Evolutionary conservation across 30 jellyfish, hydroid and myxozoan species (phyloP).

Genomic region (Aurelia sp.): DNA sequence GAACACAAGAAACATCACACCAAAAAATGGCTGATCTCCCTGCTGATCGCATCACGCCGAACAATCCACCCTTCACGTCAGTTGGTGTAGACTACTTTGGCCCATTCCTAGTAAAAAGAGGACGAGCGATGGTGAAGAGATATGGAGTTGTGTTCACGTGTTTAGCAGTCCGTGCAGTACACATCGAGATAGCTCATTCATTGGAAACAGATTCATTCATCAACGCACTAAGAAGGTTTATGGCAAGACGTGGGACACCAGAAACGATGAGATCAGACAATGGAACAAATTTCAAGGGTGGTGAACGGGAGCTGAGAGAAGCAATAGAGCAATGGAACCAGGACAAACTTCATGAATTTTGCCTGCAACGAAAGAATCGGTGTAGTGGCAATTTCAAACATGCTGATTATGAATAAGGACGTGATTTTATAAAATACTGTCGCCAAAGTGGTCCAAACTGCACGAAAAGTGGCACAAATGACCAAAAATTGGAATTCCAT

Average conservation of each 20-base stretch:
- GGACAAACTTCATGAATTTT: slow-evolving; percentile 4
- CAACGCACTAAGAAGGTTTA: slow-evolving; percentile 49
- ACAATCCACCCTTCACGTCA: slow-evolving; percentile 43
- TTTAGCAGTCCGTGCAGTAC: slow-evolving; percentile 52
- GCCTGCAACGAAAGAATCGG: slow-evolving; percentile 11
- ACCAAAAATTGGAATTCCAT: too few species aligned
- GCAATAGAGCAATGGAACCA: slow-evolving; percentile 32
- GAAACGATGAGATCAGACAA: slow-evolving; percentile 22
- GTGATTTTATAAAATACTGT: too few species aligned
- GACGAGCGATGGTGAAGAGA: slow-evolving; percentile 29
- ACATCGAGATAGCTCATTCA: slow-evolving; percentile 18
- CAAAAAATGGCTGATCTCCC: slow-evolving; percentile 71
- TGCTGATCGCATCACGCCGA: slow-evolving; percentile 16
- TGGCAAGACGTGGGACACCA: slow-evolving; percentile 64
- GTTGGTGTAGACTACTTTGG: slow-evolving; percentile 69
- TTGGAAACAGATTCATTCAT: slow-evolving; percentile 39
- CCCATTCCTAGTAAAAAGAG: slow-evolving; percentile 54
- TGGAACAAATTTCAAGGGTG: slow-evolving; percentile 51
- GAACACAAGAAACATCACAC: slow-evolving; percentile 26
- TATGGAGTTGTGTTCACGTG: slow-evolving; percentile 59
- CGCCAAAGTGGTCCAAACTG: too few species aligned
- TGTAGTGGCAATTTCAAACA: too few species aligned
- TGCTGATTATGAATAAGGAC: too few species aligned
- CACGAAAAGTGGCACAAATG: too few species aligned
- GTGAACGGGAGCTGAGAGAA: slow-evolving; percentile 58